A percentile compares a stretch with the other conserved stretches of the same genome.
Evolutionary conservation across 2,113 vertebrate species (phyloP).

Genomic region (Scalopus aquaticus): DNA sequence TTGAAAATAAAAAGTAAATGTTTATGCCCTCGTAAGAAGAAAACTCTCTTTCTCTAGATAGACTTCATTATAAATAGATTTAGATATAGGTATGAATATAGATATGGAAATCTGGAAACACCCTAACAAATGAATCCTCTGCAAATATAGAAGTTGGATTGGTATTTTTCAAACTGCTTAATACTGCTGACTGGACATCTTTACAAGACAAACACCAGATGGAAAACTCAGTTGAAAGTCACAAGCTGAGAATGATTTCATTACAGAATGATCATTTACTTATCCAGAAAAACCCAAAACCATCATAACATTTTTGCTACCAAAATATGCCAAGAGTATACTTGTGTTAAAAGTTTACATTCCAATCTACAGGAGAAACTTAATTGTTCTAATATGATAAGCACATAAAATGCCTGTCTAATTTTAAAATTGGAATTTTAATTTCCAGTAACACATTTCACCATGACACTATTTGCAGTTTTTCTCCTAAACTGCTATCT

Average conservation of each 20-base stretch:
- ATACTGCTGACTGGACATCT: conserved; percentile 78
- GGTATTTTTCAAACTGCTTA: conserved; percentile 64
- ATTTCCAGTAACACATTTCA: conserved; percentile 70
- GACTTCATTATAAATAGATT: too few species aligned
- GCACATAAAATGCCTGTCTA: conserved; percentile 76
- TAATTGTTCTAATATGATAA: conserved; percentile 74
- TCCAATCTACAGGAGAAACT: conserved; percentile 72
- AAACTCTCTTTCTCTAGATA: not conserved
- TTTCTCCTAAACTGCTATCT: conserved; percentile 71
- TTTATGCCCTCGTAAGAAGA: not conserved
- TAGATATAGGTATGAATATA: not conserved
- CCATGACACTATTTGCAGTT: conserved; percentile 58
- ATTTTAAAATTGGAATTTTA: conserved; percentile 73
- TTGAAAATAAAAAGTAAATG: not conserved
- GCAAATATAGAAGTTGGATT: conserved; percentile 16
- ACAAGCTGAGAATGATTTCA: conserved; percentile 75
- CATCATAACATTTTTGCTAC: conserved; percentile 64
- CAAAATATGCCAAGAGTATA: conserved; percentile 51
- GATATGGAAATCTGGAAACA: not conserved
- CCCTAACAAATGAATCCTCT: not conserved
- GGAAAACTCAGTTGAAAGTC: conserved; percentile 78
- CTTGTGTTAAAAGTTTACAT: conserved; percentile 76
- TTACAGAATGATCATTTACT: conserved; percentile 76
- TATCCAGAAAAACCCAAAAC: conserved; percentile 68
- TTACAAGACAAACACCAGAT: conserved; percentile 82